Base-by-base conservation (phyloP, 2,888 invertebrate genomes). In the Beris chalybata region DNA sequence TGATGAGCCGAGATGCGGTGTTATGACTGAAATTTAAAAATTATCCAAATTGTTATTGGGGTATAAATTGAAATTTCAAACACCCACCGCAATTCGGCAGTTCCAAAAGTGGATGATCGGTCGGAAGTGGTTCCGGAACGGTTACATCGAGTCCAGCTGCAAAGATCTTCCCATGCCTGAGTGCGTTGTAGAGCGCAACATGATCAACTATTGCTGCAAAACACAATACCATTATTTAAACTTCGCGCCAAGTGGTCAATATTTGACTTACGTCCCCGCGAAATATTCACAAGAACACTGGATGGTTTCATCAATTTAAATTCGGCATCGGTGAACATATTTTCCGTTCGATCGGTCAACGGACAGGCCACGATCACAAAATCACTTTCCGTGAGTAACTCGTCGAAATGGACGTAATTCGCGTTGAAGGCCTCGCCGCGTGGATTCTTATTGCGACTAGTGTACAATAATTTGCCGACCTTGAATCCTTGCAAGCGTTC, bases 131-230 rank as follows among this genome's bases (percentile, higher is more conserved):
- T 78, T 97, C 97, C 0, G 97, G 96, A 1, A 88, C 87, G 74
- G 91, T 92, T 4, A 97, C 97, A 78, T 97, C 97, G 3, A 97
- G 82, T 0, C 95, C 97, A 1, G 96, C 97, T 0, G 91, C 91
- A 75, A 88, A 90, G 70, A 97, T 95, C 70, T 85, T 83, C 1
- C 87, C 86, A 45, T 82, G 83, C 74, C 87, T 87, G 55, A 97
- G 81, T 0, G 95, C 95, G 58, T 85, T 84, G 64, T 91, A 86
- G 30, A 97, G 80, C 67, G 90, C 94, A 1, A 90, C 87, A 75
- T 95, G 95, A 71, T 95, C 88, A 0, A 92, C 84, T n/a, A 91
- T 80, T 61, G 82, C 87, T 86, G 74, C 2, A 74, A 75, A 47
- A 47, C 52, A 55, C 29, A 22, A 29, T 4, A 5, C 50, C 30